Base-by-base conservation (phyloP, 2,888 invertebrate genomes). In the Trimorus sp. region DNA sequence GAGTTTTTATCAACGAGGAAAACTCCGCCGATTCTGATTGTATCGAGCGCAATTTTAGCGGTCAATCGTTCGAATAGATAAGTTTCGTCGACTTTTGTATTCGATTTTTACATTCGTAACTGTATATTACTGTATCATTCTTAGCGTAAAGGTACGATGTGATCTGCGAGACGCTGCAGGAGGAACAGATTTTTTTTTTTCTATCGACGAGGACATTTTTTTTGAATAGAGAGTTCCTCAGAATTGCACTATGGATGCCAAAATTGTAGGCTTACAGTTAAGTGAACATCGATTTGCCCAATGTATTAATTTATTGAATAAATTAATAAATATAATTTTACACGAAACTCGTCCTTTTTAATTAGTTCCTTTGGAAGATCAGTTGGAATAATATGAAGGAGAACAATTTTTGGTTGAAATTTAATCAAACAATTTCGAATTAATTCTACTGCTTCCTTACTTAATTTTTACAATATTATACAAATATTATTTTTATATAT, bases 91-190 rank as follows among this genome's bases (percentile, higher is more conserved):
- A 40, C 15, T 58, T 70, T 70, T 45, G 38, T 70, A 59, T 51
- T 51, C 36, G 14, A 59, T 49, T 70, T n/a, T 70, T 59, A 70
- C 51, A 59, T 56, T 40, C 58, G n/a, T 40, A 59, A 51, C 12
- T 70, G 70, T 70, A 59, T 70, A 59, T 49, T 70, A 70, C 49
- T 70, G 59, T 70, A 70, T 49, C 49, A 70, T 70, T 59, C 8
- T 9, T 70, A 59, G 70, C 12, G 58, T 58, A 58, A 58, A 38
- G 11, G 26, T 68, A 69, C 7, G 54, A 26, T 26, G 26, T 26
- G 26, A 26, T 69, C 38, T 48, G 49, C n/a, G n/a, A n/a, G n/a
- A n/a, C n/a, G n/a, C 48, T 58, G n/a, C 45, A 45, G 45, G 45
- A 45, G n/a, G 9, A 45, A 9, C 11, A 1, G n/a, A 45, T 12